Percentiles rank a stretch among this genome's conserved stretches.
Evolutionary conservation across 2,113 vertebrate genomes (phyloP).

Genomic region (Porphyrio hochstetteri): DNA sequence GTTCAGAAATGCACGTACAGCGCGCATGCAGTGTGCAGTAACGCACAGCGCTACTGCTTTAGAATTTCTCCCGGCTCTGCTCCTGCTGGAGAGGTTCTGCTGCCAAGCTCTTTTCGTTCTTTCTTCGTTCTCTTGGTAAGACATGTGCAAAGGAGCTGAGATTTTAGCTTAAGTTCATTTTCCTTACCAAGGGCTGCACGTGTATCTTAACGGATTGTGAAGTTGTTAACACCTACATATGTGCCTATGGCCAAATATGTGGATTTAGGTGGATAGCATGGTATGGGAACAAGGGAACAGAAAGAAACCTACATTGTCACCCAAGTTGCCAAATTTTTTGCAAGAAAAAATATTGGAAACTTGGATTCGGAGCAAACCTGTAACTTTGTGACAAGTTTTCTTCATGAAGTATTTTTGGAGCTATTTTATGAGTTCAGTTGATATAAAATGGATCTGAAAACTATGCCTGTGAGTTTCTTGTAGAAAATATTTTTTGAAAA

Average conservation of each 20-base stretch:
- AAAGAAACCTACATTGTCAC: not conserved
- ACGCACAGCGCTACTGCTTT: not conserved
- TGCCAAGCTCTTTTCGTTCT: not conserved
- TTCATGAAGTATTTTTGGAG: not conserved
- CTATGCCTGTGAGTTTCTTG: not conserved
- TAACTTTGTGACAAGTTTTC: not conserved
- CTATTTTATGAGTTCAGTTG: not conserved
- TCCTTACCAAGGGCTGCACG: not conserved
- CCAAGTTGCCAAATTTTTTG: not conserved
- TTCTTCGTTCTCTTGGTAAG: not conserved
- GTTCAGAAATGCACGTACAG: not conserved
- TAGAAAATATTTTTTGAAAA: not conserved
- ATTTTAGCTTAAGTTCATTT: not conserved
- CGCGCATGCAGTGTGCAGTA: not conserved
- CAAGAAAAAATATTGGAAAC: not conserved
- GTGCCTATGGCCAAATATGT: rapidly evolving
- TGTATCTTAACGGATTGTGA: not conserved
- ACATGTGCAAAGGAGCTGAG: not conserved
- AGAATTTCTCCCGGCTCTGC: not conserved
- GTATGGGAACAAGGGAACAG: not conserved
- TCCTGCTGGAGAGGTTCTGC: not conserved
- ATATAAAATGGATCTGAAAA: not conserved
- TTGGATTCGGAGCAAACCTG: not conserved
- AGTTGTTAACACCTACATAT: not conserved
- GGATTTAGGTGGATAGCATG: not conserved